A percentile compares a stretch with the other conserved stretches of the same genome.
phyloP scores from a whole-genome alignment of 37 sponge, comb jelly and placozoan species.

The Diacarnus erythraeanus region DNA sequence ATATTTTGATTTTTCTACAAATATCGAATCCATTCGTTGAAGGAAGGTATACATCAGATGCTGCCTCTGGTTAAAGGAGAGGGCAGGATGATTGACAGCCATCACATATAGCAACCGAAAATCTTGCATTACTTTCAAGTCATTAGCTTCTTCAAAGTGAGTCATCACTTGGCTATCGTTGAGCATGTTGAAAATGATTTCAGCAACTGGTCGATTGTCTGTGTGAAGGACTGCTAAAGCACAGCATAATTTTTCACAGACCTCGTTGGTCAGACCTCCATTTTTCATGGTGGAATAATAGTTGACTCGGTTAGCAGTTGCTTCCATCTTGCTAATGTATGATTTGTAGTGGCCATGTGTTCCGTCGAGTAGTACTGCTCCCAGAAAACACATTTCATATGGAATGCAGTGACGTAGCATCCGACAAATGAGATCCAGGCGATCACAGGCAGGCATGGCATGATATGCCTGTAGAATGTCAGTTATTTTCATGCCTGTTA shows the following conservation, averaged over 20 bases:
- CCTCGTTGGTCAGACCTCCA: slow-evolving; percentile 38
- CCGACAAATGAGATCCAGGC: slow-evolving; percentile 67
- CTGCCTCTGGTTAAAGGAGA: slow-evolving; percentile 59
- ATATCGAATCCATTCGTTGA: slow-evolving; percentile 41
- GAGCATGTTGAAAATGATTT: slow-evolving; percentile 49
- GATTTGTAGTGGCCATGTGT: slow-evolving; percentile 30
- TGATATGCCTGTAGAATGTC: slow-evolving; percentile 63
- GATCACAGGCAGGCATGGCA: slow-evolving; percentile 56
- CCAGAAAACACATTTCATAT: slow-evolving; percentile 63
- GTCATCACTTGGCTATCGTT: slow-evolving; percentile 28
- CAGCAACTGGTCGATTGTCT: slow-evolving; percentile 70
- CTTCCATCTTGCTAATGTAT: slow-evolving; percentile 29
- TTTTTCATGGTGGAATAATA: slow-evolving; percentile 46
- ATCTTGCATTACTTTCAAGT: slow-evolving; percentile 56
- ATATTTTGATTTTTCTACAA: slow-evolving; percentile 28
- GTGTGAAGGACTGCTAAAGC: slow-evolving; percentile 57
- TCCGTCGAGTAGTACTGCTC: slow-evolving; percentile 44
- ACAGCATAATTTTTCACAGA: slow-evolving; percentile 62
- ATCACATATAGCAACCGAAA: slow-evolving; percentile 74
- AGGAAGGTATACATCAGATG: slow-evolving; percentile 58
- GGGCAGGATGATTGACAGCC: slow-evolving; percentile 71
- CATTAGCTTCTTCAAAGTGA: slow-evolving; percentile 21
- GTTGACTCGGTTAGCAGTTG: slow-evolving; percentile 44
- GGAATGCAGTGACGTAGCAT: slow-evolving; percentile 63
- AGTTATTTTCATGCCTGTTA: slow-evolving; percentile 51